Conservation (phyloP, 1,140 invertebrate genomes). For the Saccostrea cuccullata region DNA sequence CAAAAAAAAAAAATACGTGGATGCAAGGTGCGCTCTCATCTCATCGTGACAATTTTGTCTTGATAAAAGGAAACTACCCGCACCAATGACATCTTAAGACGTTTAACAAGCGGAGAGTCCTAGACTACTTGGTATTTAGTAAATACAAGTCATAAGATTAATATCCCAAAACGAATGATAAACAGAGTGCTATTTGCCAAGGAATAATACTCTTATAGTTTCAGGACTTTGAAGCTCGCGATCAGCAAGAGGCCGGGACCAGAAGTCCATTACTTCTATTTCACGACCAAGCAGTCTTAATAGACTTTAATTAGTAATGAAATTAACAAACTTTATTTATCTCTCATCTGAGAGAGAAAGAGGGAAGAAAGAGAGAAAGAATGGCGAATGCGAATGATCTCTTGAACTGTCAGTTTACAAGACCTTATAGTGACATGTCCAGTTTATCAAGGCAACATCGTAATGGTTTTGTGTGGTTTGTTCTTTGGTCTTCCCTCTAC, state of each 20-base stretch:
- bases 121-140: conserved; percentile 7
- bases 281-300: conserved; percentile 16
- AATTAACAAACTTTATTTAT: conserved; percentile 21
- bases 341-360: background rate
- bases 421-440: background rate
- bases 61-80: conserved; percentile 33
- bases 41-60: conserved; percentile 25
- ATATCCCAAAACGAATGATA: conserved; percentile 34
- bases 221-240: conserved; percentile 11
- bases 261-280: background rate
- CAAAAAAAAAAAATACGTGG: conserved; percentile 9
- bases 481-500: conserved; percentile 4
- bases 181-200: conserved; percentile 29
- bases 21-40: conserved; percentile 27
- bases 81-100: conserved; percentile 33
- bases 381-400: background rate
- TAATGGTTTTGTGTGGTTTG: background rate
- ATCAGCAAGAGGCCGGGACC: background rate
- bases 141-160: conserved; percentile 36
- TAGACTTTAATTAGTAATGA: conserved; percentile 19
- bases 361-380: conserved; percentile 38
- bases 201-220: conserved; percentile 11
- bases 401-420: background rate
- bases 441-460: background rate
- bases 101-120: conserved; percentile 25